Conservation (phyloP, 2,888 invertebrate genomes). For the Syrphus vitripennis region DNA sequence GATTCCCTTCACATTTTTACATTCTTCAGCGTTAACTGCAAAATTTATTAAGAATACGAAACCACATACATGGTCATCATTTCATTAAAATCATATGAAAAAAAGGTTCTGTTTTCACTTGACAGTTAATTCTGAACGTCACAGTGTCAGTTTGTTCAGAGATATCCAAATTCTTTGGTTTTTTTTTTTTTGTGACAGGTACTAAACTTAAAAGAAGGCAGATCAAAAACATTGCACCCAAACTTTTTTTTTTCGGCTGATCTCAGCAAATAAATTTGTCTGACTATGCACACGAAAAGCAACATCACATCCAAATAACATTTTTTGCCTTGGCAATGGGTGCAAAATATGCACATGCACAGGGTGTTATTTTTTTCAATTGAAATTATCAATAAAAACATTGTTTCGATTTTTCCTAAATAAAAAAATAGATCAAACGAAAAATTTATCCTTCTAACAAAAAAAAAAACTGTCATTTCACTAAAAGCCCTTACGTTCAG, state of each 20-base stretch:
- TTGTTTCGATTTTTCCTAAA: too few species aligned
- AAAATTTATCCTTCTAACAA: too few species aligned
- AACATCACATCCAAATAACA: background rate
- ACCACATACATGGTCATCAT: constrained; percentile 31
- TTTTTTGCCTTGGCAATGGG: background rate
- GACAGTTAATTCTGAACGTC: constrained; percentile 37
- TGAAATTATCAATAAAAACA: too few species aligned
- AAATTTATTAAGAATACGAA: constrained; percentile 26
- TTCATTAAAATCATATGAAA: constrained; percentile 25
- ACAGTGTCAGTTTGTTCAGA: background rate
- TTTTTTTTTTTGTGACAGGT: background rate
- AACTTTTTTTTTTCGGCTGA: background rate
- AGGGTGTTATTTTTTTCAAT: background rate
- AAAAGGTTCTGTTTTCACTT: constrained; percentile 18
- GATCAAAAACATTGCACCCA: background rate
- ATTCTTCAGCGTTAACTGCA: background rate
- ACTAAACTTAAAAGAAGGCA: background rate
- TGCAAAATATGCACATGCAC: background rate
- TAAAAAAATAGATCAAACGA: too few species aligned
- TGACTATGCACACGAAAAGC: constrained; percentile 6
- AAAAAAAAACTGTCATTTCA: too few species aligned
- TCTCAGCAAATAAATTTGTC: constrained; percentile 45
- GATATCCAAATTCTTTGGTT: constrained; percentile 3
- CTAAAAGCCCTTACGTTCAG: too few species aligned
- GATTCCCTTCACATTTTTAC: background rate